These are phyloP conservation scores for Diphyllodes magnificus DNA, from an alignment of 2,113 vertebrate genomes.

Conservation along the genomic window DNA sequence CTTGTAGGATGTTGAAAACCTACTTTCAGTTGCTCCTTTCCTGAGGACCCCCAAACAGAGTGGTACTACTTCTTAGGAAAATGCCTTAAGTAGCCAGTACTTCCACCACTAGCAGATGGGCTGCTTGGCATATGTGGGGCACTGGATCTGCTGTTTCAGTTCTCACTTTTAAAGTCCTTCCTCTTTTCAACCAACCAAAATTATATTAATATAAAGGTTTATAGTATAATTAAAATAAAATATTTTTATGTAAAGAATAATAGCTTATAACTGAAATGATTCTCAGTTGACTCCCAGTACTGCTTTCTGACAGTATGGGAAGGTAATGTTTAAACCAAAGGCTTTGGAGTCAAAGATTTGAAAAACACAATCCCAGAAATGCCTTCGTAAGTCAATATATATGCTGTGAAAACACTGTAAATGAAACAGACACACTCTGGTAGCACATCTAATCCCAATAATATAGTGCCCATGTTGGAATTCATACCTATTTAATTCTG, in stretches of 20 bases:
- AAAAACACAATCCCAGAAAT: neutral
- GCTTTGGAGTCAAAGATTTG: neutral
- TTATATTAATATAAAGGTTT: neutral
- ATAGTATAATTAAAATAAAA: neutral
- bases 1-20: neutral
- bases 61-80: neutral
- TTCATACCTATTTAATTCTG: neutral
- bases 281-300: neutral
- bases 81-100: neutral
- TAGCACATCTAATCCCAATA: neutral
- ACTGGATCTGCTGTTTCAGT: neutral
- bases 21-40: neutral
- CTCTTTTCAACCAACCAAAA: neutral
- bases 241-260: neutral
- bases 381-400: neutral
- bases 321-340: neutral
- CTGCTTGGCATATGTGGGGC: neutral
- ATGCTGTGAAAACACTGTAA: neutral
- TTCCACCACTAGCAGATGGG: neutral
- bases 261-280: neutral
- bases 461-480: neutral
- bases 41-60: neutral
- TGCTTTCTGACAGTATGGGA: neutral
- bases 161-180: conserved; percentile 17
- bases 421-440: neutral